A percentile compares a stretch with the other conserved stretches of the same genome.
These are phyloP conservation scores for Stenodema calcarata DNA, from an alignment of 2,888 invertebrate species.

Conservation along the genomic window DNA sequence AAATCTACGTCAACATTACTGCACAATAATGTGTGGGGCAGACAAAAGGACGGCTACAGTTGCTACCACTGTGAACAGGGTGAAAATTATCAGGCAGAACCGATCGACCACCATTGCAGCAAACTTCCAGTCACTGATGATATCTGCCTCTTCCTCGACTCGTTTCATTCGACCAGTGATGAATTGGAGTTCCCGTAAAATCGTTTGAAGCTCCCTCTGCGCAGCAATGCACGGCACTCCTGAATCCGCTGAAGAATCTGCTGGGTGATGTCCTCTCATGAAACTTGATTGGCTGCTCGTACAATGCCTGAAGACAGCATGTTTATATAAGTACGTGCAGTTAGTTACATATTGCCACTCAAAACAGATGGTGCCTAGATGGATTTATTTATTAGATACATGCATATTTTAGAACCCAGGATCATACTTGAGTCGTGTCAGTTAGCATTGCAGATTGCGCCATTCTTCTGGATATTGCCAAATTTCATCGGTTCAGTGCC, in stretches of 20 bases:
- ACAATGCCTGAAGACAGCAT: constrained; percentile 18
- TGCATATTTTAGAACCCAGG: too few species aligned
- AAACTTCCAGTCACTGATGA: constrained; percentile 97
- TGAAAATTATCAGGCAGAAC: constrained; percentile 95
- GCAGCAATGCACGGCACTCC: constrained; percentile 60
- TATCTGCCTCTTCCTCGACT: constrained; percentile 90
- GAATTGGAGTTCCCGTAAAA: constrained; percentile 91
- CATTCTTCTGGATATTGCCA: too few species aligned
- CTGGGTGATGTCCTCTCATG: constrained; percentile 40
- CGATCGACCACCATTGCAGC: constrained; percentile 98
- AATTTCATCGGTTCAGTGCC: too few species aligned
- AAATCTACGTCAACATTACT: constrained; percentile 64
- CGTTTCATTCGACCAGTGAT: constrained; percentile 94
- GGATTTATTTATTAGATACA: too few species aligned
- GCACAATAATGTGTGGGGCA: constrained; percentile 94
- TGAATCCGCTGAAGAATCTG: constrained; percentile 45
- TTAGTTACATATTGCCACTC: too few species aligned
- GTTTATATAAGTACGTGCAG: too few species aligned
- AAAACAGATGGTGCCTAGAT: too few species aligned
- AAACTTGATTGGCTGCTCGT: constrained; percentile 43
- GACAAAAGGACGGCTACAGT: constrained; percentile 89
- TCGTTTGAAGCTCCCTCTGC: constrained; percentile 84
- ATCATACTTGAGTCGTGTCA: too few species aligned
- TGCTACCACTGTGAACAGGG: constrained; percentile 90
- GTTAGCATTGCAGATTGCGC: too few species aligned